phyloP scores from a whole-genome alignment of 2,113 vertebrate genomes.

The Stercorarius parasiticus region DNA sequence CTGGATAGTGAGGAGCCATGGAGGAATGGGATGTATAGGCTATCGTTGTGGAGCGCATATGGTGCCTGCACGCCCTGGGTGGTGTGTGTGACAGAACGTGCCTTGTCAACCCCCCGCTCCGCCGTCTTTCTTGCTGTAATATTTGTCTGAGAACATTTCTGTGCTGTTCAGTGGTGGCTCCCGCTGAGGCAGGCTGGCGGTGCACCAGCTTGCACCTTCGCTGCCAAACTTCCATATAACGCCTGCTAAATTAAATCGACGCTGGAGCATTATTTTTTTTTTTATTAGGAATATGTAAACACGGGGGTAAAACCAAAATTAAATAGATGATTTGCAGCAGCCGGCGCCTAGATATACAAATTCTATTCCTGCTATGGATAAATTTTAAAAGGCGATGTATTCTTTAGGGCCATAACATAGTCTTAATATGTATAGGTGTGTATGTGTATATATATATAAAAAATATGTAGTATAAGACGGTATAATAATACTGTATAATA shows the following conservation, averaged over 20 bases:
- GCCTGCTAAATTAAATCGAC: fast-evolving
- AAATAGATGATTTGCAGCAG: background rate
- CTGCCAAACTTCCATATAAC: background rate
- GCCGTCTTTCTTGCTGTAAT: fast-evolving
- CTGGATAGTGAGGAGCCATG: fast-evolving
- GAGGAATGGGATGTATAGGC: fast-evolving
- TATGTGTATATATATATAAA: too few relatives aligned
- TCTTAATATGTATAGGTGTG: too few relatives aligned
- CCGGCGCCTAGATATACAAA: background rate
- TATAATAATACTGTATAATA: too few relatives aligned
- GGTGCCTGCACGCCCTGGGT: background rate
- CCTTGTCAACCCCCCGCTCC: fast-evolving
- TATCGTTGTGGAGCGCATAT: fast-evolving
- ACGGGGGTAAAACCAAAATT: fast-evolving
- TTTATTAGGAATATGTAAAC: background rate
- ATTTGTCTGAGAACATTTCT: background rate
- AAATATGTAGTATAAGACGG: too few relatives aligned
- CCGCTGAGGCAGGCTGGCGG: background rate
- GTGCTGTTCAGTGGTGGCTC: background rate
- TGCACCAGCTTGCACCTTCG: background rate
- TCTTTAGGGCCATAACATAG: background rate
- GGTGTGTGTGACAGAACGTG: background rate
- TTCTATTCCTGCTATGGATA: fast-evolving
- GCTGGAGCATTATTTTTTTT: fast-evolving
- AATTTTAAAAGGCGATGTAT: background rate